Percentiles rank a stretch among this genome's conserved stretches.
phyloP scores from a whole-genome alignment of 2,888 invertebrate species.

The Callyntrura guangdongensis region DNA sequence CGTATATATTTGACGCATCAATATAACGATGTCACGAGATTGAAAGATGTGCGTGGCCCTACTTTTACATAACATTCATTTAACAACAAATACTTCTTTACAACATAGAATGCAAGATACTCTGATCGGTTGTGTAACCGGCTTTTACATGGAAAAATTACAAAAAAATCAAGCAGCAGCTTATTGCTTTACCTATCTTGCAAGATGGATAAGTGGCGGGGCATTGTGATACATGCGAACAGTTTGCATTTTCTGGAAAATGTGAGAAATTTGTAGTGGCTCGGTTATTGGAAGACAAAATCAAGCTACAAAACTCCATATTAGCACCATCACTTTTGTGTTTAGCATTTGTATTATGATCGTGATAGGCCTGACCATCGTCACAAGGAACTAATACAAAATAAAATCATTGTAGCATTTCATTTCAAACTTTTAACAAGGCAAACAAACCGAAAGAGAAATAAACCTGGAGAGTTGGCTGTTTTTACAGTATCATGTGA shows the following conservation, averaged over 20 bases:
- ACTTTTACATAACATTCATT: not conserved
- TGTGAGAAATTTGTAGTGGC: not conserved
- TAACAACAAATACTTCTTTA: not conserved
- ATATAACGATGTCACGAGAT: slow-evolving; percentile 93
- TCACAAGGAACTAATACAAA: not conserved
- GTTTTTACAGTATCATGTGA: slow-evolving; percentile 96
- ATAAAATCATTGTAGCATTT: too few relatives aligned
- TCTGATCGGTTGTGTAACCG: not conserved
- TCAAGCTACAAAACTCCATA: not conserved
- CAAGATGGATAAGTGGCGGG: slow-evolving; percentile 32
- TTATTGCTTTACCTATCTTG: slow-evolving; percentile 7
- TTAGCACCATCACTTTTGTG: too few relatives aligned
- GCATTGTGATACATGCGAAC: not conserved
- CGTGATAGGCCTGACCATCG: too few relatives aligned
- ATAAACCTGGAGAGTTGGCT: slow-evolving; percentile 92
- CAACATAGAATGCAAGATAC: slow-evolving; percentile 86
- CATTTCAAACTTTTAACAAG: too few relatives aligned
- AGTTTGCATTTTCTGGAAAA: not conserved
- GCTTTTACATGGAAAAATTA: too few relatives aligned
- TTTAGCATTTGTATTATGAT: not conserved
- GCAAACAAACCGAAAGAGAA: too few relatives aligned
- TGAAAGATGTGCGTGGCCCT: slow-evolving; percentile 90
- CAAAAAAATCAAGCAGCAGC: not conserved
- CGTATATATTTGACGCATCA: slow-evolving; percentile 94
- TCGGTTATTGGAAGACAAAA: not conserved